A percentile compares a stretch with the other conserved stretches of the same genome.
Evolutionary conservation across 2,797 vertebrate species (phyloP).

Genomic region (Anguilla pacifica): DNA sequence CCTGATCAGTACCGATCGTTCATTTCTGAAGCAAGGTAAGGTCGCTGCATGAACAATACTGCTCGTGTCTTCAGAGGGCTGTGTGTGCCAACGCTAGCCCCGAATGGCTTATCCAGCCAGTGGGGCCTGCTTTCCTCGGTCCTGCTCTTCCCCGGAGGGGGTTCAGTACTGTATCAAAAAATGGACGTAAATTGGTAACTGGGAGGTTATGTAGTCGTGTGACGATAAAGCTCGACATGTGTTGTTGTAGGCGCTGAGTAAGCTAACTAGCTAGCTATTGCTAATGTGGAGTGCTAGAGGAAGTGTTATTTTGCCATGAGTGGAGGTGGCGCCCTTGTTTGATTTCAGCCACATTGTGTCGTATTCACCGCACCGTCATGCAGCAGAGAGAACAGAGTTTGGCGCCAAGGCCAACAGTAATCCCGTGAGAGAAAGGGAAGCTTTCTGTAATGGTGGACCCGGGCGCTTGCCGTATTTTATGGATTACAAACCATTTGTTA

Average conservation of each 20-base stretch:
- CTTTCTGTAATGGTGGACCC: conserved; percentile 20
- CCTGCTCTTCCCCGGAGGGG: neutral
- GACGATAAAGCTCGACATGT: neutral
- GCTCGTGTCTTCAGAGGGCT: conserved; percentile 62
- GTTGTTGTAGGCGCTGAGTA: neutral
- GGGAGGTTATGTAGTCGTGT: neutral
- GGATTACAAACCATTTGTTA: conserved; percentile 16
- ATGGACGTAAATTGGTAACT: neutral
- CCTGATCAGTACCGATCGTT: conserved; percentile 37
- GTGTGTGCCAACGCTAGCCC: conserved; percentile 62
- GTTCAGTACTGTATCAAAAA: neutral
- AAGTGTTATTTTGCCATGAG: conserved; percentile 62
- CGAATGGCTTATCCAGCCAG: conserved; percentile 61
- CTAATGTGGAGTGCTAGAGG: conserved; percentile 43
- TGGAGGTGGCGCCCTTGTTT: conserved; percentile 70
- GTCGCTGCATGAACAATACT: conserved; percentile 63
- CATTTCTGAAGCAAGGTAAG: conserved; percentile 67
- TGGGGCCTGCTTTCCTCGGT: conserved; percentile 57
- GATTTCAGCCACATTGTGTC: conserved; percentile 49
- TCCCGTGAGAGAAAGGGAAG: conserved; percentile 25
- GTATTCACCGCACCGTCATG: conserved; percentile 26
- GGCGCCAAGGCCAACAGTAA: conserved; percentile 67
- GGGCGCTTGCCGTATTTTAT: conserved; percentile 8
- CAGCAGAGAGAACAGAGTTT: conserved; percentile 60
- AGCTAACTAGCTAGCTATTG: neutral